A percentile compares a stretch with the other conserved stretches of the same genome.
Conservation (phyloP, 2,888 invertebrate species). For the Bhutanitis thaidina region DNA sequence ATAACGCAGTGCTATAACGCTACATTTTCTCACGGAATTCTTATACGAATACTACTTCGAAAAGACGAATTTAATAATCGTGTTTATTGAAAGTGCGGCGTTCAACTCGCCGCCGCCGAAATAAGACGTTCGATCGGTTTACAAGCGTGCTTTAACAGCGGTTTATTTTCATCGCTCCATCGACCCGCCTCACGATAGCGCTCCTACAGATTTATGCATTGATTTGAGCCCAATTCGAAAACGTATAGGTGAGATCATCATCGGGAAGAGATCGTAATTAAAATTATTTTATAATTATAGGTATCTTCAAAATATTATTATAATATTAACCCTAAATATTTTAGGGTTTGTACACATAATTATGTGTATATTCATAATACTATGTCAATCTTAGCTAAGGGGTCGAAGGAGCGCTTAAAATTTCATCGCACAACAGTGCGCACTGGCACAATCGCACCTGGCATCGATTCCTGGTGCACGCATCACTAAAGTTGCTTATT, state of each 20-base stretch:
- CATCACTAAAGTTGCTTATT: too few relatives aligned
- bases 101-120: conserved; percentile 38
- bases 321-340: too few relatives aligned
- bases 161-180: conserved; percentile 64
- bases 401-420: too few relatives aligned
- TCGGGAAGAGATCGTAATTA: not conserved
- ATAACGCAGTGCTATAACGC: not conserved
- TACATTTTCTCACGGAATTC: not conserved
- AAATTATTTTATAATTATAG: not conserved
- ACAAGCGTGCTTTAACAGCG: conserved; percentile 51
- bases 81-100: conserved; percentile 56
- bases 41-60: not conserved
- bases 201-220: conserved; percentile 57
- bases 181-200: conserved; percentile 52
- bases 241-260: conserved; percentile 20
- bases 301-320: too few relatives aligned
- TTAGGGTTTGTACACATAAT: too few relatives aligned
- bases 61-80: conserved; percentile 46
- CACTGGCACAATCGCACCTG: too few relatives aligned
- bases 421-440: too few relatives aligned
- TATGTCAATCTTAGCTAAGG: too few relatives aligned
- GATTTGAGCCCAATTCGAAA: conserved; percentile 46
- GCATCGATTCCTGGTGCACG: too few relatives aligned
- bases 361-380: too few relatives aligned
- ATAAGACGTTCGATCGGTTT: conserved; percentile 62